Evolutionary conservation across 1,140 invertebrate genomes (phyloP).

Genomic region (Diorhabda elongata): DNA sequence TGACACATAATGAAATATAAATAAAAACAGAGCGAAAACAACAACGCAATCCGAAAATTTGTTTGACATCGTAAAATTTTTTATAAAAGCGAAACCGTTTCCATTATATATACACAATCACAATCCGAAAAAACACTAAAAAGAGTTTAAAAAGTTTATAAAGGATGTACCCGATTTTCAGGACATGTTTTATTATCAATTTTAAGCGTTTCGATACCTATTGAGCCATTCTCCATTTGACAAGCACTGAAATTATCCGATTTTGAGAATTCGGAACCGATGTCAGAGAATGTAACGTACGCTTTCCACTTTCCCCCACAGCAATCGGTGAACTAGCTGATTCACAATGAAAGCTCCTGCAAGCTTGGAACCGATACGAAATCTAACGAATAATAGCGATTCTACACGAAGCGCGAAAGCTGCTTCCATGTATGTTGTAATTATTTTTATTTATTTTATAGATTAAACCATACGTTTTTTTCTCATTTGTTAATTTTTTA

Average conservation of each 20-base stretch:
- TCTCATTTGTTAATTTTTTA: too few relatives aligned
- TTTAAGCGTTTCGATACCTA: too few relatives aligned
- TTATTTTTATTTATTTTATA: not conserved
- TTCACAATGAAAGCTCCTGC: not conserved
- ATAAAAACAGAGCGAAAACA: not conserved
- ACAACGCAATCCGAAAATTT: not conserved
- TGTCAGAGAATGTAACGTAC: not conserved
- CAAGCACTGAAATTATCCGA: too few relatives aligned
- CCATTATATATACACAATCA: not conserved
- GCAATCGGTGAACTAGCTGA: not conserved
- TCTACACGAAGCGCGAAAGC: not conserved
- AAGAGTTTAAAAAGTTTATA: too few relatives aligned
- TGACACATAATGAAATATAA: not conserved
- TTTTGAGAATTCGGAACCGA: too few relatives aligned
- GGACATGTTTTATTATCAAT: too few relatives aligned
- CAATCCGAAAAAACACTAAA: too few relatives aligned
- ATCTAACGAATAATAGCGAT: not conserved
- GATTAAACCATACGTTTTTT: too few relatives aligned
- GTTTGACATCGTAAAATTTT: not conserved
- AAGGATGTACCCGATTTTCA: too few relatives aligned
- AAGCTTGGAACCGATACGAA: not conserved
- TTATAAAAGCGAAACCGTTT: not conserved
- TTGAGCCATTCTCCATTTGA: too few relatives aligned
- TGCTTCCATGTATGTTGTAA: not conserved
- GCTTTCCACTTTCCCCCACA: not conserved